A percentile compares a stretch with the other conserved stretches of the same genome.
Conservation (phyloP, 2,113 vertebrate species). For the Myrmecobius fasciatus region DNA sequence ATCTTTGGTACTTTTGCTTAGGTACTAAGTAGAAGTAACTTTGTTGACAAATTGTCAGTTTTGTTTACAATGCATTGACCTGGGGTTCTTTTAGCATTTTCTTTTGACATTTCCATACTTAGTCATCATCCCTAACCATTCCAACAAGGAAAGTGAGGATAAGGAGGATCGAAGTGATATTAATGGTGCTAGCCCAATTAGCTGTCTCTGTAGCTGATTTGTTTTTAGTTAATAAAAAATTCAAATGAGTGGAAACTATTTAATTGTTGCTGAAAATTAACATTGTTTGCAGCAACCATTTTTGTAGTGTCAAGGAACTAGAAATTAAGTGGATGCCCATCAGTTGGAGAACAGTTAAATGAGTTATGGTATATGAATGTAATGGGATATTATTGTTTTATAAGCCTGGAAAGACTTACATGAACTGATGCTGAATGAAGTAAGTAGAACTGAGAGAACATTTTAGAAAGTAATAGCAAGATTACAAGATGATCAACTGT, state of each 20-base stretch:
- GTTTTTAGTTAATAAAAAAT: not conserved
- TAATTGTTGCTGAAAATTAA: not conserved
- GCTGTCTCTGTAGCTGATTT: fast-evolving
- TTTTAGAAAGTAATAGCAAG: no score
- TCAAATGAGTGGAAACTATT: not conserved
- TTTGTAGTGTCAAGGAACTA: no score
- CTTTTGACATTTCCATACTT: not conserved
- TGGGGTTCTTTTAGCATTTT: not conserved
- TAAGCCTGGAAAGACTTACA: no score
- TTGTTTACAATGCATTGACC: fast-evolving
- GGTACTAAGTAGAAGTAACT: not conserved
- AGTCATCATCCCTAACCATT: fast-evolving
- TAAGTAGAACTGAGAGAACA: no score
- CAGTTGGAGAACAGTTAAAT: no score
- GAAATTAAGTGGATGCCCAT: no score
- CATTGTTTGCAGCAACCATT: not conserved
- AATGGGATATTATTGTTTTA: no score
- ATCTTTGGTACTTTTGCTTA: not conserved
- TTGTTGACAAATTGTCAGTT: not conserved
- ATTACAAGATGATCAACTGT: no score
- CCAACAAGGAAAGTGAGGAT: not conserved
- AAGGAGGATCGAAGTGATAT: not conserved
- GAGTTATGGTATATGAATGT: no score
- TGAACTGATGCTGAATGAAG: no score
- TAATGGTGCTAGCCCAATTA: not conserved